Evolutionary conservation across 2,113 vertebrate species (phyloP).

Genomic region (Hippocampus abdominalis): DNA sequence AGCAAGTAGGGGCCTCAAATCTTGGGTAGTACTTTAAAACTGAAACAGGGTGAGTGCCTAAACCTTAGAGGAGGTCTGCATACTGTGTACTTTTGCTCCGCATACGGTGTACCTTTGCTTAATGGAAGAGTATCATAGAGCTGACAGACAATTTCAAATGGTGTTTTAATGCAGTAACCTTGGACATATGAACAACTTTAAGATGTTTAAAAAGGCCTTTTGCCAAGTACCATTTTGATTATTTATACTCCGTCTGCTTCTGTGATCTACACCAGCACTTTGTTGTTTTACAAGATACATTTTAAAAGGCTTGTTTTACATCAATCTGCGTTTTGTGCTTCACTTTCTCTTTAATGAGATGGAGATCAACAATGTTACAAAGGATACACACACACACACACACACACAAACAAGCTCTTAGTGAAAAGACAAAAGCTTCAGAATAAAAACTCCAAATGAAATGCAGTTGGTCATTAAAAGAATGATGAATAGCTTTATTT

Average conservation of each 20-base stretch:
- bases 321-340: conserved; percentile 24
- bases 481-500: background rate
- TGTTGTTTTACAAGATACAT: background rate
- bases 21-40: background rate
- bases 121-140: background rate
- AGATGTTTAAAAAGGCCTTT: background rate
- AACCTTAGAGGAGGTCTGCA: background rate
- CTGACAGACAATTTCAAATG: background rate
- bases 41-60: background rate
- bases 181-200: background rate
- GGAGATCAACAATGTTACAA: conserved; percentile 10
- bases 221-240: background rate
- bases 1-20: background rate
- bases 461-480: conserved; percentile 12
- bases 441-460: conserved; percentile 23
- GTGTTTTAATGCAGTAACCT: too few species aligned
- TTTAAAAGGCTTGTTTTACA: conserved; percentile 17
- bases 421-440: conserved; percentile 31
- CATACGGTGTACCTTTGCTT: background rate
- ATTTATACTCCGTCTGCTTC: background rate
- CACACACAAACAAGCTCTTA: conserved; percentile 7
- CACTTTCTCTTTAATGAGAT: conserved; percentile 33
- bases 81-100: background rate
- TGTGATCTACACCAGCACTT: background rate
- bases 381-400: background rate